These are phyloP conservation scores for Cercopithecus mona DNA, from an alignment of 2,113 vertebrate species.

Conservation along the genomic window DNA sequence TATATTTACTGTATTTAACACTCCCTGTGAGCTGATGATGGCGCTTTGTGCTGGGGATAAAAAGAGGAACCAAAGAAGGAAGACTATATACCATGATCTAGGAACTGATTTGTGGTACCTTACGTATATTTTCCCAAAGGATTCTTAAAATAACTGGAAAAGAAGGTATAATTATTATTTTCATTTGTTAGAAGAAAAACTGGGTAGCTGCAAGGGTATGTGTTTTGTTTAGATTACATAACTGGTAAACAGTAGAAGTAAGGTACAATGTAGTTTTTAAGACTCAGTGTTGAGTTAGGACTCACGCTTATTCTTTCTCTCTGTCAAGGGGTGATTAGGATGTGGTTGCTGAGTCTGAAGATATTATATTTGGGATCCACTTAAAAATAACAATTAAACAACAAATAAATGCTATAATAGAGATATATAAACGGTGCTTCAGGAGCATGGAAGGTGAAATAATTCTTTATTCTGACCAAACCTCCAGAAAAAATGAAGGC, in stretches of 20 bases:
- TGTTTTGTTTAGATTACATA: not conserved
- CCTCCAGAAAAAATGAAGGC: not conserved
- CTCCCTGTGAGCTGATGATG: not conserved
- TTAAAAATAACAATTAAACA: not conserved
- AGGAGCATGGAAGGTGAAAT: not conserved
- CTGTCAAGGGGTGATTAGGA: not conserved
- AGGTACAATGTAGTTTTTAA: not conserved
- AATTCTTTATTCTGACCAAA: not conserved
- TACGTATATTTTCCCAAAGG: not conserved
- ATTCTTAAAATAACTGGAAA: not conserved
- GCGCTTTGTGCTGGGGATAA: not conserved
- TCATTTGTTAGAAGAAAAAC: not conserved
- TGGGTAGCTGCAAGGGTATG: not conserved
- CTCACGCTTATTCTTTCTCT: not conserved
- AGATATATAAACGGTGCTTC: not conserved
- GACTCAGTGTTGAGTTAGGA: not conserved
- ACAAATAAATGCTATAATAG: not conserved
- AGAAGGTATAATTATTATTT: not conserved
- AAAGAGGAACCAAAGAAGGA: not conserved
- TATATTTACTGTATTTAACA: not conserved
- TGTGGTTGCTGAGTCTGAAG: not conserved
- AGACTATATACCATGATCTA: not conserved
- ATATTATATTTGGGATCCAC: not conserved
- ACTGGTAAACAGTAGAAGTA: not conserved
- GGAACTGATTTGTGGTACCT: not conserved